phyloP scores from a whole-genome alignment of 1,140 invertebrate genomes.

The Theocolax elegans region DNA sequence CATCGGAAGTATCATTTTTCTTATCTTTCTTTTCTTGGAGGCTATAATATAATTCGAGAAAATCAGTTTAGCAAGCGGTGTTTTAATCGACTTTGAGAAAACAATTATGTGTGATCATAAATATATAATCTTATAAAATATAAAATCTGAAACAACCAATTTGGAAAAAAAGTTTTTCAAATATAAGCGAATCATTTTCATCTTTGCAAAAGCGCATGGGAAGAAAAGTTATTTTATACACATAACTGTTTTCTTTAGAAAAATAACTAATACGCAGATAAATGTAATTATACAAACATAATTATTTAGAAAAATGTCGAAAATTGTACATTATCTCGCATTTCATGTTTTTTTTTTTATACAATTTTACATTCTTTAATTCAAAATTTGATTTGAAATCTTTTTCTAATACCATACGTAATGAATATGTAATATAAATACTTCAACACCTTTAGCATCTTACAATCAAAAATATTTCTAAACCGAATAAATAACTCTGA shows the following conservation, averaged over 20 bases:
- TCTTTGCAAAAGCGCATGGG: too few relatives aligned
- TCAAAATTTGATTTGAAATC: constrained; percentile 9
- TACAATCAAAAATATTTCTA: constrained; percentile 28
- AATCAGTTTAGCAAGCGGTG: too few relatives aligned
- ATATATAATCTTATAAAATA: constrained; percentile 11
- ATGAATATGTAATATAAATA: constrained; percentile 27
- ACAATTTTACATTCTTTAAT: constrained; percentile 27
- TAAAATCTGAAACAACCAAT: neutral
- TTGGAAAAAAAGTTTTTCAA: too few relatives aligned
- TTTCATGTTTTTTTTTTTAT: constrained; percentile 1
- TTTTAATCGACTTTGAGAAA: too few relatives aligned
- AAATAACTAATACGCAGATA: too few relatives aligned
- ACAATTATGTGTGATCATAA: neutral
- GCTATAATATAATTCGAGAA: too few relatives aligned
- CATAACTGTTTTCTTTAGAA: too few relatives aligned
- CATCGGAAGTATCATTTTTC: constrained; percentile 40
- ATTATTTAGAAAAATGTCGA: too few relatives aligned
- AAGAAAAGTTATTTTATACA: too few relatives aligned
- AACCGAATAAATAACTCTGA: constrained; percentile 20
- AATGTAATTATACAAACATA: too few relatives aligned
- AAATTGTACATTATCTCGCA: constrained; percentile 28
- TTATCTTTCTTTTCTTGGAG: too few relatives aligned
- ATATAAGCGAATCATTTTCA: too few relatives aligned
- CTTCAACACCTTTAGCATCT: neutral
- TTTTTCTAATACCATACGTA: constrained; percentile 9